These are phyloP conservation scores for Epinotia bilunana DNA, from an alignment of 2,888 invertebrate genomes.

Conservation along the genomic window DNA sequence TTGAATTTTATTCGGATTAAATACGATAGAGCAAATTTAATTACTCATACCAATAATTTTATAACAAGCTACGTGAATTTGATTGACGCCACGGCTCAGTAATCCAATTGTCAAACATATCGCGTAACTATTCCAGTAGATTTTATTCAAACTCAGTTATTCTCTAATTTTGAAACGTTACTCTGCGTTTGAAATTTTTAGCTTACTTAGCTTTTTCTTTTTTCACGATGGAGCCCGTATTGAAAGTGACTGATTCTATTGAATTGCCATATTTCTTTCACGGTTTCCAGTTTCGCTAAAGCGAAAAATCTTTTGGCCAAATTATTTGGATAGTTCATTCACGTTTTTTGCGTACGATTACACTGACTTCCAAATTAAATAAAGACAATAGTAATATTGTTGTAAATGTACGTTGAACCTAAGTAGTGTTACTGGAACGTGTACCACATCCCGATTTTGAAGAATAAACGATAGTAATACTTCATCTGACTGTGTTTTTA, in stretches of 20 bases:
- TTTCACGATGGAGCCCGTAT: conserved; percentile 4
- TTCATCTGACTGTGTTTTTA: too few relatives aligned
- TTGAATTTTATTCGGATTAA: too few relatives aligned
- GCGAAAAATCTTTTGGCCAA: neutral
- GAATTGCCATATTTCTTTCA: conserved; percentile 18
- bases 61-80: conserved; percentile 1
- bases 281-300: neutral
- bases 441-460: too few relatives aligned
- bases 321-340: too few relatives aligned
- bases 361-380: too few relatives aligned
- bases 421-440: too few relatives aligned
- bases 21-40: conserved; percentile 1
- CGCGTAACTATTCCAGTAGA: conserved; percentile 4
- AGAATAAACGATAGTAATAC: too few relatives aligned
- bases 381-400: too few relatives aligned
- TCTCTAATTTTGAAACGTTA: conserved; percentile 10
- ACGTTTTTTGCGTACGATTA: too few relatives aligned
- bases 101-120: conserved; percentile 9
- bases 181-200: conserved; percentile 17
- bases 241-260: conserved; percentile 27
- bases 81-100: conserved; percentile 9
- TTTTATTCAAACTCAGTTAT: conserved; percentile 14
- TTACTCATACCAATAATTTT: conserved; percentile 17
- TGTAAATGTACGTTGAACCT: too few relatives aligned
- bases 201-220: conserved; percentile 14